A percentile compares a stretch with the other conserved stretches of the same genome.
Evolutionary conservation across 64 coral and sea anemone species (phyloP).

Genomic region (Actinia tenebrosa): DNA sequence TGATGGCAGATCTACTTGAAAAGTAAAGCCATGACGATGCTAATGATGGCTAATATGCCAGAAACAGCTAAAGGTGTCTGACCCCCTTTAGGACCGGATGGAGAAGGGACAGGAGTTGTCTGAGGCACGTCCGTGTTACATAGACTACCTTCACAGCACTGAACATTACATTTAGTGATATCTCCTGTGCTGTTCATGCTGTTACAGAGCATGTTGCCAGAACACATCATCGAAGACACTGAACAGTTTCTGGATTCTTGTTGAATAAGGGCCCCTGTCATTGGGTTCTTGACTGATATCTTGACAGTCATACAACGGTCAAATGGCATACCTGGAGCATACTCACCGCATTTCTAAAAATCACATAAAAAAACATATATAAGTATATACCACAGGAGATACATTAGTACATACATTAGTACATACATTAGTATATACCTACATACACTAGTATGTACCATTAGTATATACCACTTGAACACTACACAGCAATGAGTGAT

Average conservation of each 20-base stretch:
- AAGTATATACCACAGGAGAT: neutral
- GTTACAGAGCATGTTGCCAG: neutral
- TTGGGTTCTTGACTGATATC: neutral
- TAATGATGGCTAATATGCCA: neutral
- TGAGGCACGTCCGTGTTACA: neutral
- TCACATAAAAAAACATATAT: neutral
- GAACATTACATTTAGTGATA: neutral
- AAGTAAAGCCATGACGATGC: neutral
- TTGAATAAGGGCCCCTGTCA: neutral
- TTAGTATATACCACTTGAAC: too few species aligned
- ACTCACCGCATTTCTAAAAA: neutral
- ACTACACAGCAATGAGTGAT: too few species aligned
- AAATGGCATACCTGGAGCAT: neutral
- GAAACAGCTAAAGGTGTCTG: neutral
- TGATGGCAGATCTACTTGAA: neutral
- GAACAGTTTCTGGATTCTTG: neutral
- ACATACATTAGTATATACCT: too few species aligned
- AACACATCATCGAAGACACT: neutral
- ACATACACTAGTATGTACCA: too few species aligned
- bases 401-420: too few species aligned
- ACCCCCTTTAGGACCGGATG: neutral
- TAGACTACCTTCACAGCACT: neutral
- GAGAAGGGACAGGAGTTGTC: neutral
- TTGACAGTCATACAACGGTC: slow-evolving; percentile 12
- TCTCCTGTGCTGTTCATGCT: neutral